Percentiles rank a stretch among this genome's conserved stretches.
Conservation (phyloP, 2,888 invertebrate species). For the Rotaria macrura region DNA sequence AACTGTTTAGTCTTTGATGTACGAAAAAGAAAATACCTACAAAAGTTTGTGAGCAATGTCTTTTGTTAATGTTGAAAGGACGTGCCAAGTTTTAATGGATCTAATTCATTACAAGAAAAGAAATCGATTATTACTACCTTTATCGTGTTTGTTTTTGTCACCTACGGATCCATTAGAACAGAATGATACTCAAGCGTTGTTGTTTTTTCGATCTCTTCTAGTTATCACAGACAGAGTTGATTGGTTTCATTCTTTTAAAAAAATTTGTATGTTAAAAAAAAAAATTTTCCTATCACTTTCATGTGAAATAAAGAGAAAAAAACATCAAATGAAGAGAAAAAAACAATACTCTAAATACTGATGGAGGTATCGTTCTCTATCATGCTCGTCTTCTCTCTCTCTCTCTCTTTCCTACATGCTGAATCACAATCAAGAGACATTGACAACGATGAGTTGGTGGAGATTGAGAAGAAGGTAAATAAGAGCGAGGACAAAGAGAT, state of each 20-base stretch:
- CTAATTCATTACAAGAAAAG: too few relatives aligned
- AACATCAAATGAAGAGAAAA: background rate
- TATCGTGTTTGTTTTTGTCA: background rate
- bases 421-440: background rate
- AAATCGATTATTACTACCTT: background rate
- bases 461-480: background rate
- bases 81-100: too few relatives aligned
- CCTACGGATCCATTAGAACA: background rate
- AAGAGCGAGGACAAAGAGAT: background rate
- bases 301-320: background rate
- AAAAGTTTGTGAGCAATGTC: too few relatives aligned
- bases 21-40: too few relatives aligned
- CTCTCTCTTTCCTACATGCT: background rate
- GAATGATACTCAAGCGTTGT: background rate
- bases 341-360: background rate
- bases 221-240: background rate
- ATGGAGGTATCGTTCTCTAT: background rate
- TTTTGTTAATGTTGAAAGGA: too few relatives aligned
- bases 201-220: background rate
- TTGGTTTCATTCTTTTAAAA: background rate
- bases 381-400: background rate
- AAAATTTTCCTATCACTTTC: background rate
- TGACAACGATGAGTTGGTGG: background rate
- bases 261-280: background rate
- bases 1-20: too few relatives aligned